Conservation (phyloP, 30 jellyfish, hydroid and myxozoan species). For the Aurelia sp. region DNA sequence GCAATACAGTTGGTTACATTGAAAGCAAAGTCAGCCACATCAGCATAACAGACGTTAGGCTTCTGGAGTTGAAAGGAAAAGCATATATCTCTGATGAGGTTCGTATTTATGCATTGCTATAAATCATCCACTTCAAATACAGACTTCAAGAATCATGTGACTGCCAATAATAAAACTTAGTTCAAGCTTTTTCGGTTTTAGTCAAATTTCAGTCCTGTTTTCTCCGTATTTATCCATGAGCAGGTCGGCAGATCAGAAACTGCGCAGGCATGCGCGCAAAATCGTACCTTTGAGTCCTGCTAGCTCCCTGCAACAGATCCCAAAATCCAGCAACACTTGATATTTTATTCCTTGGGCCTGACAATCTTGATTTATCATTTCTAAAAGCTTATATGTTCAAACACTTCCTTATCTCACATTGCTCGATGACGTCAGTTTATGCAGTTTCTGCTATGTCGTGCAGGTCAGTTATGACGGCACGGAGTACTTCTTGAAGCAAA, state of each 20-base stretch:
- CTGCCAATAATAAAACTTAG: not conserved
- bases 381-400: no score
- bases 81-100: conserved; percentile 34
- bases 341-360: no score
- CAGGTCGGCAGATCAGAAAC: no score
- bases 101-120: not conserved
- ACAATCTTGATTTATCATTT: no score
- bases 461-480: not conserved
- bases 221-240: not conserved
- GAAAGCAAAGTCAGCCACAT: conserved; percentile 20
- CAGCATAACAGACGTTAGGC: not conserved
- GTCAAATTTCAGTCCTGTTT: not conserved
- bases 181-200: not conserved
- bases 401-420: no score
- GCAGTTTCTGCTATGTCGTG: no score
- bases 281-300: no score
- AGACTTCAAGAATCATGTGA: not conserved
- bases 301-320: no score
- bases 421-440: no score
- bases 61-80: conserved; percentile 16
- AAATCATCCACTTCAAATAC: not conserved
- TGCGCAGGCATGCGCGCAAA: no score
- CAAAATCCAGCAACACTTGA: no score
- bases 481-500: not conserved
- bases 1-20: not conserved